Evolutionary conservation across 2,888 invertebrate species (phyloP).

Genomic region (Leucozona laternaria): DNA sequence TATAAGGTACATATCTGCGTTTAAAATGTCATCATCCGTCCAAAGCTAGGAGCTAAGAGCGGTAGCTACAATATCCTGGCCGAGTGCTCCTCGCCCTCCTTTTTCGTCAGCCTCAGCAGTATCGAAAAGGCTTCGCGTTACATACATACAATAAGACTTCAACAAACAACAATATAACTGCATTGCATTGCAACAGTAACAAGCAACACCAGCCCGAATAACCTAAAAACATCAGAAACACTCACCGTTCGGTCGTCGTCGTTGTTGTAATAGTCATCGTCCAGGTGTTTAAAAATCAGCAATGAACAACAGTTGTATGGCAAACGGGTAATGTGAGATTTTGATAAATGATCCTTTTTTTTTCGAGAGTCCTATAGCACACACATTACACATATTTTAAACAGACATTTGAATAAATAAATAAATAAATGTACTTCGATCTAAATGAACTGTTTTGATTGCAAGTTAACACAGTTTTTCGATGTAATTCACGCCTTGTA

Average conservation of each 20-base stretch:
- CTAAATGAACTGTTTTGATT: constrained; percentile 70
- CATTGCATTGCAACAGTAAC: constrained; percentile 25
- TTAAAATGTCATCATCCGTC: too few species aligned
- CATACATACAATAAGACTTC: not conserved
- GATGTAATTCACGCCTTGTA: constrained; percentile 73
- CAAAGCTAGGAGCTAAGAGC: too few species aligned
- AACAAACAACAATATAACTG: constrained; percentile 43
- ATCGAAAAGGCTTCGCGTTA: not conserved
- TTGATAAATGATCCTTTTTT: constrained; percentile 75
- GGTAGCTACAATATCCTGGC: too few species aligned
- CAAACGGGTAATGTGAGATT: constrained; percentile 74
- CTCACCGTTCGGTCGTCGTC: constrained; percentile 46
- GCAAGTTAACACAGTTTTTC: constrained; percentile 72
- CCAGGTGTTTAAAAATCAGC: constrained; percentile 70
- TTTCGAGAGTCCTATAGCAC: constrained; percentile 44
- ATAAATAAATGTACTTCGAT: constrained; percentile 34
- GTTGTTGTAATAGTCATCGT: constrained; percentile 66
- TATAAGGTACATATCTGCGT: too few species aligned
- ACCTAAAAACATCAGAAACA: constrained; percentile 54
- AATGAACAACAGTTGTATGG: constrained; percentile 47
- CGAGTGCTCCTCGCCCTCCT: too few species aligned
- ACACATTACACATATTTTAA: not conserved
- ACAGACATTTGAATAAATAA: constrained; percentile 24
- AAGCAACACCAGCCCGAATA: constrained; percentile 45
- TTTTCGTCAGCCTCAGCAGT: too few species aligned